Percentiles rank a stretch among this genome's conserved stretches.
These are phyloP conservation scores for Cheilosia variabilis DNA, from an alignment of 2,888 invertebrate species.

Conservation along the genomic window DNA sequence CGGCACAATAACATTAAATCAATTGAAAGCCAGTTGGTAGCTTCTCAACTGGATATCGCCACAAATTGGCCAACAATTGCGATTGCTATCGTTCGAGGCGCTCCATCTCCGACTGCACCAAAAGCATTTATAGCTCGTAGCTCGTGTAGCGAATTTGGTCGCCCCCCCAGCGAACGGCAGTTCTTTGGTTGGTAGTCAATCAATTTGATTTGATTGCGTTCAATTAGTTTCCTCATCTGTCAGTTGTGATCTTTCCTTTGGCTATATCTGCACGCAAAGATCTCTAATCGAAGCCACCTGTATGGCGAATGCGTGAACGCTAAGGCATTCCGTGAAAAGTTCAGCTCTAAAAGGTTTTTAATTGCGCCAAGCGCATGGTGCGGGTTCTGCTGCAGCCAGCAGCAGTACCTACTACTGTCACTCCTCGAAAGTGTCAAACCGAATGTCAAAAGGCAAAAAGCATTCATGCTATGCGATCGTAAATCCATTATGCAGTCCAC, in stretches of 20 bases:
- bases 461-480: constrained; percentile 46
- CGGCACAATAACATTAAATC: constrained; percentile 40
- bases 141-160: constrained; percentile 18
- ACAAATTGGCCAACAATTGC: constrained; percentile 69
- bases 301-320: background rate
- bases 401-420: constrained; percentile 29
- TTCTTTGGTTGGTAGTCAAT: constrained; percentile 53
- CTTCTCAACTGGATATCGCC: constrained; percentile 46
- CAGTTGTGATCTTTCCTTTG: constrained; percentile 36
- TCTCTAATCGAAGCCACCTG: constrained; percentile 66
- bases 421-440: constrained; percentile 61
- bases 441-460: constrained; percentile 70
- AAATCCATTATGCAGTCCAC: constrained; percentile 69
- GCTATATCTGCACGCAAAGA: constrained; percentile 27
- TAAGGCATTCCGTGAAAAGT: constrained; percentile 52
- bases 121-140: background rate
- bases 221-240: constrained; percentile 70
- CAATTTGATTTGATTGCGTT: constrained; percentile 70
- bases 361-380: constrained; percentile 42
- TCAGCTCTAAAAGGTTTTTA: constrained; percentile 70
- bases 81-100: constrained; percentile 38
- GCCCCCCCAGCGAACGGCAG: constrained; percentile 10
- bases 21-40: constrained; percentile 38
- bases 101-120: background rate
- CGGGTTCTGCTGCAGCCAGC: constrained; percentile 14